phyloP scores from a whole-genome alignment of 2,888 invertebrate species.

The Nomada ferruginata region DNA sequence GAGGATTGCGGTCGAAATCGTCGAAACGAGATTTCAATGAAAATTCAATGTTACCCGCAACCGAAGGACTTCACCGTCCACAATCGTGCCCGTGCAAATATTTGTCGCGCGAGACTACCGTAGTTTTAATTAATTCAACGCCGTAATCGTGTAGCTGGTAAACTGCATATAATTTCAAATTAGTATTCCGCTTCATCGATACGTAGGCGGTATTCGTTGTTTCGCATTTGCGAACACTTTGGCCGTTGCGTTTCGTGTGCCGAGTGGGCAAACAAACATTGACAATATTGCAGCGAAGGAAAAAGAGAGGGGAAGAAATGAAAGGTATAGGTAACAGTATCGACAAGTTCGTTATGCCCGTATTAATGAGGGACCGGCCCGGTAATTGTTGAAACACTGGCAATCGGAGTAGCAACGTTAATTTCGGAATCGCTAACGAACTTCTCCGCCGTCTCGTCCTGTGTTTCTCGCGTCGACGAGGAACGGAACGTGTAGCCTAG shows the following conservation, averaged over 20 bases:
- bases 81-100: not conserved
- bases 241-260: too few species aligned
- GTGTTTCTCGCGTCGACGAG: not conserved
- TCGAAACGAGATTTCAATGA: not conserved
- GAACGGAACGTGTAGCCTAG: constrained; percentile 15
- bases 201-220: too few species aligned
- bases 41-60: not conserved
- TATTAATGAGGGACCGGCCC: constrained; percentile 34
- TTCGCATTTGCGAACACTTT: too few species aligned
- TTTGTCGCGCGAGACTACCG: not conserved
- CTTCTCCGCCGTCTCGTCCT: not conserved
- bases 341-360: constrained; percentile 6
- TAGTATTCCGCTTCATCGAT: not conserved
- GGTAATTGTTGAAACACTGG: not conserved
- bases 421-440: constrained; percentile 50
- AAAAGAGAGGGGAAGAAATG: not conserved
- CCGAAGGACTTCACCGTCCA: not conserved
- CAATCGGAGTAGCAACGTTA: not conserved
- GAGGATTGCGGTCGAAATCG: not conserved
- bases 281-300: not conserved
- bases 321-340: not conserved
- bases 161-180: constrained; percentile 1
- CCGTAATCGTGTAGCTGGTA: not conserved
- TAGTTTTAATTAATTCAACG: constrained; percentile 2
- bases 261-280: not conserved